A percentile compares a stretch with the other conserved stretches of the same genome.
phyloP scores from a whole-genome alignment of 2,113 vertebrate species.

The Dicrurus megarhynchus region DNA sequence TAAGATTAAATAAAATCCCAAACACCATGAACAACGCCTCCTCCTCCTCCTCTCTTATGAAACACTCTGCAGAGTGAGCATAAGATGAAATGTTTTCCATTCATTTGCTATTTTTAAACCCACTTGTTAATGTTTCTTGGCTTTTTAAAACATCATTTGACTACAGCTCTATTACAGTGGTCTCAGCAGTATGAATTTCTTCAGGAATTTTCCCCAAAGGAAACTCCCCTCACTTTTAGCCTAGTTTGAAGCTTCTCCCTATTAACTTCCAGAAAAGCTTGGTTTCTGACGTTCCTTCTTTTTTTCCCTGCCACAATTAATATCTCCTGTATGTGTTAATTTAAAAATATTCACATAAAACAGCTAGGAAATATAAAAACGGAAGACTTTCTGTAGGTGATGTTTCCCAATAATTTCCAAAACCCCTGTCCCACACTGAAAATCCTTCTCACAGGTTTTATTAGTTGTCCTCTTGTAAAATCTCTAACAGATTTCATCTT shows the following conservation, averaged over 20 bases:
- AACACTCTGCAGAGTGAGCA: conserved; percentile 4
- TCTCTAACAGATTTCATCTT: not conserved
- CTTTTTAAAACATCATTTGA: conserved; percentile 27
- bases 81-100: conserved; percentile 19
- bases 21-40: not conserved
- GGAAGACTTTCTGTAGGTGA: not conserved
- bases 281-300: not conserved
- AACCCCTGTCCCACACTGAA: not conserved
- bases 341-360: not conserved
- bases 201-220: not conserved
- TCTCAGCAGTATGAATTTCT: conserved; percentile 13
- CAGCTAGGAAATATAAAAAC: not conserved
- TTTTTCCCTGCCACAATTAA: not conserved
- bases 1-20: conserved; percentile 12
- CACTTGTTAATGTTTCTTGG: conserved; percentile 27
- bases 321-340: not conserved
- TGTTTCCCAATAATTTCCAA: not conserved
- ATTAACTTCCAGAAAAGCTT: not conserved
- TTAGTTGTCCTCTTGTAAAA: not conserved
- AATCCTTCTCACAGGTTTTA: not conserved
- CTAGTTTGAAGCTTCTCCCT: not conserved
- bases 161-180: conserved; percentile 1
- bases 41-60: conserved; percentile 34
- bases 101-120: conserved; percentile 42
- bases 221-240: not conserved